A percentile compares a stretch with the other conserved stretches of the same genome.
phyloP scores from a whole-genome alignment of 2,888 invertebrate species.

The Galerucella calmariensis region DNA sequence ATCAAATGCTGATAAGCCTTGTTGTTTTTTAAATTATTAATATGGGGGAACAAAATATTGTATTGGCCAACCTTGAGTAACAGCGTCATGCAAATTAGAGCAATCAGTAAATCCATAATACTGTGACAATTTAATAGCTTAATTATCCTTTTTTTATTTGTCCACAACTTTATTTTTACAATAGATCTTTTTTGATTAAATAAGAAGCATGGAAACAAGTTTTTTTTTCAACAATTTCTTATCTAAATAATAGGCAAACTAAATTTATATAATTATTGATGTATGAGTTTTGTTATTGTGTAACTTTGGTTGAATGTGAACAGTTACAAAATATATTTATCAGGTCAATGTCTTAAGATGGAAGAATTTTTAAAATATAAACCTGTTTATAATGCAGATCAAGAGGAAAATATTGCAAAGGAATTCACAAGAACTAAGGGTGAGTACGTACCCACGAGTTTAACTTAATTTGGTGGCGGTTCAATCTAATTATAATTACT shows the following conservation, averaged over 20 bases:
- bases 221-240: neutral
- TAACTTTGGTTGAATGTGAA: neutral
- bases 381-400: slow-evolving; percentile 47
- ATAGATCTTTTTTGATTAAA: no score
- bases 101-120: no score
- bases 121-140: no score
- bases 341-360: slow-evolving; percentile 19
- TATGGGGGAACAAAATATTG: no score
- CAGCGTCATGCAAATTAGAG: no score
- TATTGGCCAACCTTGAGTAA: no score
- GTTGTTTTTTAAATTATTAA: no score
- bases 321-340: neutral
- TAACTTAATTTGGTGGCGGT: neutral
- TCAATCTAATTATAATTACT: no score
- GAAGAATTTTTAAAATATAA: slow-evolving; percentile 36
- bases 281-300: neutral
- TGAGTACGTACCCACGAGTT: slow-evolving; percentile 35
- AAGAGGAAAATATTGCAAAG: slow-evolving; percentile 47
- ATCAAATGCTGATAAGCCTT: no score
- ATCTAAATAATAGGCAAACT: neutral
- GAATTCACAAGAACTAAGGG: slow-evolving; percentile 55
- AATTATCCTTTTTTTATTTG: no score
- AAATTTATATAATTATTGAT: neutral
- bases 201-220: no score
- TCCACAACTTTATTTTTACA: no score